Evolutionary conservation across 2,797 vertebrate species (phyloP), one percentile per base, ranked within the genome.

Genomic region (Mus spretus): DNA sequence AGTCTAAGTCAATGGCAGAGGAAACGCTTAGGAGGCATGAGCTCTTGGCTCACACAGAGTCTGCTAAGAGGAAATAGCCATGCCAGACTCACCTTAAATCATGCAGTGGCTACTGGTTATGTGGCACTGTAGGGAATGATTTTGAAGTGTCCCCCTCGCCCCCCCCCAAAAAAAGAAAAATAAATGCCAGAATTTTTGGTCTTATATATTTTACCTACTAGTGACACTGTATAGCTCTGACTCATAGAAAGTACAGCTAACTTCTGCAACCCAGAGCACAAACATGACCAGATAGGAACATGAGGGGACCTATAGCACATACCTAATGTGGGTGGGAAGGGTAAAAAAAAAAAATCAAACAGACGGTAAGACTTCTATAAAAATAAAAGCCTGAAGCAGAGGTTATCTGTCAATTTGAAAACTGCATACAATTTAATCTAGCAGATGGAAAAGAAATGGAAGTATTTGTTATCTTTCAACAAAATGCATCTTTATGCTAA

Each of bases 381-480:
- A 95, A 94, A 89, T 57, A 78, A 91, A 81, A 92, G 40, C n/a
- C 53, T 85, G 53, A 40, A 86, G 59, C 40, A 96, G 86, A 94
- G 50, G 17, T 55, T 74, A 81, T 9, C 88, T 90, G 65, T 77
- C 40, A 78, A 53, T 91, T 91, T n/a, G 34, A 47, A 74, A 88
- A 75, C 2, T 89, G 10, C 20, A 77, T n/a, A 40, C 81, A 31
- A 91, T 87, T 93, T 86, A 37, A 90, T 90, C 84, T 92, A 96
- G 75, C 57, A 95, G 72, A 93, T 93, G 74, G 44, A 84, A 94
- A 89, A 82, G 8, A 85, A 91, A 95, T 15, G 75, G 11, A 95
- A 95, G 50, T 57, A 78, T 78, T 77, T 89, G 31, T 47, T 92
- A 40, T 90, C 90, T 95, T 47, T 89, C 63, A 89, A 86, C 17